phyloP scores from a whole-genome alignment of 1,140 invertebrate species.

The Drosophila ohnishii region DNA sequence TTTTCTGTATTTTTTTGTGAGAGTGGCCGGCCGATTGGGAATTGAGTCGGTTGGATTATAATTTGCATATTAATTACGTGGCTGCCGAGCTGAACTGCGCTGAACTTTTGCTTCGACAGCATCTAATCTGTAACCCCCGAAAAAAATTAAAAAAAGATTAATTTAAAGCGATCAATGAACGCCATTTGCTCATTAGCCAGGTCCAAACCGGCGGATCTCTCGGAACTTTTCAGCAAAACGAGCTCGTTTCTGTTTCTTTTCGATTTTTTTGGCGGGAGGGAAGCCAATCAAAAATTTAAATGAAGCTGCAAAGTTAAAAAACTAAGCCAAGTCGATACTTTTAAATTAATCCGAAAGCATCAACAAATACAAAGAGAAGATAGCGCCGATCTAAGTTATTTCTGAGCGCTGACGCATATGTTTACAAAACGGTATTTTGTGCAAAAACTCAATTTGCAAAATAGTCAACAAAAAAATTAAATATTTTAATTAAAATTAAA shows the following conservation, averaged over 20 bases:
- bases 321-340: slow-evolving; percentile 69
- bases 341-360: slow-evolving; percentile 65
- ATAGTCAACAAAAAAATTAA: slow-evolving; percentile 32
- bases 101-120: slow-evolving; percentile 78
- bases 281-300: slow-evolving; percentile 82
- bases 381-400: slow-evolving; percentile 54
- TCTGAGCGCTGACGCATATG: slow-evolving; percentile 53
- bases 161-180: slow-evolving; percentile 82
- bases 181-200: slow-evolving; percentile 79
- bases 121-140: slow-evolving; percentile 77
- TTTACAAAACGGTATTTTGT: slow-evolving; percentile 8
- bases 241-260: slow-evolving; percentile 49
- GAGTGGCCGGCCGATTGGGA: slow-evolving; percentile 50
- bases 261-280: slow-evolving; percentile 38
- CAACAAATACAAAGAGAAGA: slow-evolving; percentile 37
- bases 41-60: slow-evolving; percentile 65
- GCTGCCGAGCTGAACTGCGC: slow-evolving; percentile 68
- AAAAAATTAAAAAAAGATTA: slow-evolving; percentile 81
- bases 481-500: slow-evolving; percentile 57
- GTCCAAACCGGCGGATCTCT: slow-evolving; percentile 60
- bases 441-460: slow-evolving; percentile 43
- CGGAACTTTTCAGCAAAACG: slow-evolving; percentile 55
- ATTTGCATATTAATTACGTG: slow-evolving; percentile 82
- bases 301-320: slow-evolving; percentile 76
- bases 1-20: slow-evolving; percentile 5